phyloP scores from a whole-genome alignment of 2,113 vertebrate genomes.

The Pyxicephalus adspersus region DNA sequence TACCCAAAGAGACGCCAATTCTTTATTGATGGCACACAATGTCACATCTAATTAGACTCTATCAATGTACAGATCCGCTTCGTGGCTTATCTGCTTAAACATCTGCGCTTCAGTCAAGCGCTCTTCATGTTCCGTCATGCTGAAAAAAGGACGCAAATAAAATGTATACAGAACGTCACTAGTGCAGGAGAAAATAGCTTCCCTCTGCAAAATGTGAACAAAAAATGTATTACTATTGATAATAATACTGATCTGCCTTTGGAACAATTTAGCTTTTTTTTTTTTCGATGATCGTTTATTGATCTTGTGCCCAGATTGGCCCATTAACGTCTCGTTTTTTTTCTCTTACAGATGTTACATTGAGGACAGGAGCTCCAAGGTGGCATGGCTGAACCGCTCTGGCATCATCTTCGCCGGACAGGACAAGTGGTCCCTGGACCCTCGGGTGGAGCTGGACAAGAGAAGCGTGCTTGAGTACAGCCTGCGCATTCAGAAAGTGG shows the following conservation, averaged over 20 bases:
- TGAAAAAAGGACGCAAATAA: too few species aligned
- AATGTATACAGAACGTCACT: too few species aligned
- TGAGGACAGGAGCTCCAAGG: conserved; percentile 96
- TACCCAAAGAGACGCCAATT: neutral
- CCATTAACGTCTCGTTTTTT: neutral
- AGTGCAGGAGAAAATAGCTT: too few species aligned
- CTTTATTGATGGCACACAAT: neutral
- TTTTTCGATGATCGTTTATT: too few species aligned
- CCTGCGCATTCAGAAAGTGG: conserved; percentile 97
- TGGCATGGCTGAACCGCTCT: conserved; percentile 98
- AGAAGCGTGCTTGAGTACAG: conserved; percentile 97
- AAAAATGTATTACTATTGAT: too few species aligned
- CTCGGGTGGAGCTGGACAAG: conserved; percentile 94
- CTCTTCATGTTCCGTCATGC: too few species aligned
- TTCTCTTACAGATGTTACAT: conserved; percentile 86
- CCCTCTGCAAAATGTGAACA: too few species aligned
- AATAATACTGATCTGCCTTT: neutral
- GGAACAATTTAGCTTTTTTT: neutral
- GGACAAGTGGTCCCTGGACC: conserved; percentile 98
- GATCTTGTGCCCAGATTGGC: neutral
- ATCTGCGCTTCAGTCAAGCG: neutral
- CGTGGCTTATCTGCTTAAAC: neutral
- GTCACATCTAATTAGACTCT: neutral
- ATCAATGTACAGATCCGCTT: neutral
- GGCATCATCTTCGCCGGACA: conserved; percentile 98